Evolutionary conservation across 2,797 vertebrate species (phyloP).

Genomic region (Galago senegalensis): DNA sequence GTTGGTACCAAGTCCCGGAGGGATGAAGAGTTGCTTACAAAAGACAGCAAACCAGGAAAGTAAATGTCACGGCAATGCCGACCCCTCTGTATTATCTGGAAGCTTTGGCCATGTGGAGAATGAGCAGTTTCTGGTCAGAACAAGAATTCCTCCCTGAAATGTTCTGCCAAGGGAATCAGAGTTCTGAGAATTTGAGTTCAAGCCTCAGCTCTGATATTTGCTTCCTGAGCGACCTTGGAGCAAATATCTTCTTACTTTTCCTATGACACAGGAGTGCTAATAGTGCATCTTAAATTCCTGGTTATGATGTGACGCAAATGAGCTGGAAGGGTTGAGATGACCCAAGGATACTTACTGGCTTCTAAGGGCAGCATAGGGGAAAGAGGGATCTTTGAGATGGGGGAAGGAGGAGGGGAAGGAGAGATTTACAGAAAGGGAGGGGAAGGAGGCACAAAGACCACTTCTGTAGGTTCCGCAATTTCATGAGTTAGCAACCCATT

Average conservation of each 20-base stretch:
- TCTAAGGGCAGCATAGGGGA: background rate
- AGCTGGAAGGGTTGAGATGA: background rate
- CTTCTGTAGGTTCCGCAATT: background rate
- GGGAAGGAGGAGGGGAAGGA: background rate
- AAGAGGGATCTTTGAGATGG: background rate
- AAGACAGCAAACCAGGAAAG: background rate
- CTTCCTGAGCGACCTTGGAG: background rate
- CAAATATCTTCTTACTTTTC: background rate
- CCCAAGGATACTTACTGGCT: background rate
- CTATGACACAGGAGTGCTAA: background rate
- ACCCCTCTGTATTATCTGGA: background rate
- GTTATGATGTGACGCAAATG: background rate
- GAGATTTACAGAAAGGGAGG: background rate
- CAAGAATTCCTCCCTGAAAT: background rate
- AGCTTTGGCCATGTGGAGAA: background rate
- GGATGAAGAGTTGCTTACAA: background rate
- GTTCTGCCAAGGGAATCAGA: background rate
- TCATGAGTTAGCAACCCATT: background rate
- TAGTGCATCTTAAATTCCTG: background rate
- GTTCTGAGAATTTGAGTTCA: conserved; percentile 16
- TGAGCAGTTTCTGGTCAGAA: background rate
- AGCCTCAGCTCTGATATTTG: background rate
- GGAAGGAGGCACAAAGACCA: background rate
- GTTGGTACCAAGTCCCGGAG: background rate
- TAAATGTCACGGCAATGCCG: background rate